Percentiles rank a stretch among this genome's conserved stretches.
Conservation (phyloP, 2,888 invertebrate species). For the Heliconius ethilla region DNA sequence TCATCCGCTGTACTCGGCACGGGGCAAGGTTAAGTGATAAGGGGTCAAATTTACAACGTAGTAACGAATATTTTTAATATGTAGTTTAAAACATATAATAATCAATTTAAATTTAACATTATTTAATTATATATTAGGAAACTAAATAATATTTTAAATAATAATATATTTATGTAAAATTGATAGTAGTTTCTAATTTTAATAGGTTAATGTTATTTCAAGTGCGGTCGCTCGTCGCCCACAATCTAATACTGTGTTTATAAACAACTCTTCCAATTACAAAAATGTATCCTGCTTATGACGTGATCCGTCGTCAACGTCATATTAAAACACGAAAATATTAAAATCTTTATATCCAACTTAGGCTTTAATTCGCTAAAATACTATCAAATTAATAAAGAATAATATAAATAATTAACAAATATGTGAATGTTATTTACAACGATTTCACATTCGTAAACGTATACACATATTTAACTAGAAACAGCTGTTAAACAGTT, state of each 20-base stretch:
- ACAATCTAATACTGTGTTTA: constrained; percentile 21
- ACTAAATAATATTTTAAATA: not conserved
- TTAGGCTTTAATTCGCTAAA: not conserved
- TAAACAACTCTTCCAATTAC: constrained; percentile 23
- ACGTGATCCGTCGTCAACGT: constrained; percentile 26
- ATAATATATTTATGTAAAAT: not conserved
- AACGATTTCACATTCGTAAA: constrained; percentile 10
- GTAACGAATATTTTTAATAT: not conserved
- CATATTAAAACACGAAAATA: constrained; percentile 26
- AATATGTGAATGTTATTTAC: not conserved
- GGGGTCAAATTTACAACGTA: constrained; percentile 35
- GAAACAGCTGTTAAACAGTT: constrained; percentile 44
- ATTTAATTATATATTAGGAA: not conserved
- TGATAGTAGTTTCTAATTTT: constrained; percentile 1
- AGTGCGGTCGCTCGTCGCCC: constrained; percentile 6
- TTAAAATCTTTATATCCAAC: constrained; percentile 21
- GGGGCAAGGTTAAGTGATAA: constrained; percentile 45
- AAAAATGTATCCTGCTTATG: constrained; percentile 28
- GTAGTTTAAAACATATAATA: not conserved
- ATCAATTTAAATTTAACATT: not conserved
- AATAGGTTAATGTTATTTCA: constrained; percentile 6
- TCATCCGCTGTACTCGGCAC: constrained; percentile 35
- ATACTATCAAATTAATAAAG: not conserved
- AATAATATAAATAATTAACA: not conserved
- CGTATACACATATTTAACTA: constrained; percentile 32